Percentiles rank a stretch among this genome's conserved stretches.
These are phyloP conservation scores for Halictus ligatus DNA, from an alignment of 2,888 invertebrate species.

Conservation along the genomic window DNA sequence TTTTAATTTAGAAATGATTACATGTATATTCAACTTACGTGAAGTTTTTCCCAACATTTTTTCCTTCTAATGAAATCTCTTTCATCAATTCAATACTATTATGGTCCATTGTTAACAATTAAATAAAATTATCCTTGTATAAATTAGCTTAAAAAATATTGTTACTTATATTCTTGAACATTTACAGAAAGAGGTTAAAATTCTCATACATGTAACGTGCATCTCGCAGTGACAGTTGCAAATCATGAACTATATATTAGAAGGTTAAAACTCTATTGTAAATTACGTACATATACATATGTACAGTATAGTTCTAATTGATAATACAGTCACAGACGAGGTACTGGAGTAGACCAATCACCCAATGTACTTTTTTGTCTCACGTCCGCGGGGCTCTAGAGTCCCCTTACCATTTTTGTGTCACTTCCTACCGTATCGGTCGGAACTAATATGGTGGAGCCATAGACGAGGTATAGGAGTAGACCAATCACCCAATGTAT, in stretches of 20 bases:
- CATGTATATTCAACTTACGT: slow-evolving; percentile 33
- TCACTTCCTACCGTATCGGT: too few species aligned
- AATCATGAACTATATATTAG: neutral
- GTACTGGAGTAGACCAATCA: too few species aligned
- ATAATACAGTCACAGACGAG: too few species aligned
- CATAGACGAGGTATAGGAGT: too few species aligned
- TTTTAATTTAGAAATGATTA: slow-evolving; percentile 1
- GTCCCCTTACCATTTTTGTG: too few species aligned
- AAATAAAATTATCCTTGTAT: neutral
- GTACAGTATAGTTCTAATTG: neutral
- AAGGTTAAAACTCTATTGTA: neutral
- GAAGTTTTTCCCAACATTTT: slow-evolving; percentile 42
- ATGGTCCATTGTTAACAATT: slow-evolving; percentile 72
- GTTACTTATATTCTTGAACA: neutral
- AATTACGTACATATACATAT: neutral
- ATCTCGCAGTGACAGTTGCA: slow-evolving; percentile 15
- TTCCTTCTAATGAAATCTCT: slow-evolving; percentile 72
- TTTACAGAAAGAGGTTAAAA: slow-evolving; percentile 22
- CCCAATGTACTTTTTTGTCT: too few species aligned
- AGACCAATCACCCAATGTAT: too few species aligned
- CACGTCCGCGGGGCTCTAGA: too few species aligned
- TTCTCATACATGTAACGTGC: neutral
- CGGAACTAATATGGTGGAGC: too few species aligned
- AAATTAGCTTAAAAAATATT: slow-evolving; percentile 20
- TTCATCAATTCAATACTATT: slow-evolving; percentile 76